Evolutionary conservation across 2,113 vertebrate genomes (phyloP), one percentile per base, ranked within the genome.

Genomic region (Nothobranchius kuhntae): DNA sequence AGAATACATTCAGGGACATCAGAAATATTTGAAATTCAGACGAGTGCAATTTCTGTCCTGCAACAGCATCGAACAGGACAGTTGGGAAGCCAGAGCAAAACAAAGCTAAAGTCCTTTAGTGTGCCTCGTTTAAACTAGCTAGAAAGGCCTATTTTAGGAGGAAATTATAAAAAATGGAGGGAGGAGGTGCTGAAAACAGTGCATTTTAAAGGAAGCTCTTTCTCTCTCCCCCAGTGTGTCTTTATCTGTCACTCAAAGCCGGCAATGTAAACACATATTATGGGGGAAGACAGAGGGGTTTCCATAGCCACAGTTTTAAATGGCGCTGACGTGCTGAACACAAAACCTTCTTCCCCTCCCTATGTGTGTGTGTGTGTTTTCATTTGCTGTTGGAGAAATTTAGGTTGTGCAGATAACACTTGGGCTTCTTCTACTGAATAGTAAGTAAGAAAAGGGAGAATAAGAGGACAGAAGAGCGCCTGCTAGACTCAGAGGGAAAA

Each of bases 161-260:
- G 70, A 86, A 86, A 76, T 3, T 45, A 4, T 78, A 81, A 77
- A 11, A 73, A 73, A 75, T 21, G 73, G 51, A 60, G 56, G 30
- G 78, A 75, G 79, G 81, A 73, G 86, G 75, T 68, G 72, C 66
- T 64, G 74, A 56, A 87, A 80, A 86, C 82, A 89, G 82, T 87
- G 81, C 75, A 79, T 87, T 87, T 85, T 80, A 84, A 86, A 83
- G 74, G 73, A 85, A 74, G 62, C 79, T 76, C 77, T 84, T 69
- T 40, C 38, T 40, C 38, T 9, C 38, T 9, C 78, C 81, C 86
- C 86, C 77, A 75, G 71, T 65, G 78, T 52, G 77, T 69, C 80
- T 86, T 82, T 84, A 86, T 89, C 85, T 89, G 84, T 86, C 85
- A 78, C 62, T 90, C 84, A 88, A 79, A 72, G 67, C 65, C 51